Base-by-base conservation (phyloP, 2,888 invertebrate species). In the Drosophila affinis region DNA sequence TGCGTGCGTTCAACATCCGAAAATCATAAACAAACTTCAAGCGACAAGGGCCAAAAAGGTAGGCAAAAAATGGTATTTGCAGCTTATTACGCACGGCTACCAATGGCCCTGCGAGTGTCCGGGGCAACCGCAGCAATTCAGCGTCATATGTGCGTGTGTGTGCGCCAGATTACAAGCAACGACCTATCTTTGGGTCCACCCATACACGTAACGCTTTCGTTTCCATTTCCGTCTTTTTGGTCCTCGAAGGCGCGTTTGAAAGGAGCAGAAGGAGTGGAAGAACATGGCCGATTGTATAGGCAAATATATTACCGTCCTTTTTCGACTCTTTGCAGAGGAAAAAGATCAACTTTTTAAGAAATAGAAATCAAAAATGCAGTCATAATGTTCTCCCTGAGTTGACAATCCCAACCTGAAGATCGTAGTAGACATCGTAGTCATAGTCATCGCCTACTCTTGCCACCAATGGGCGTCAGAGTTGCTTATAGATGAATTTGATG, bases 11-110 rank as follows among this genome's bases (percentile, higher is more conserved):
- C 76, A 76, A 87, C 90, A 89, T 90, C 90, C 90, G 90, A 88
- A 89, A 82, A 86, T 85, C 90, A 90, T 90, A 90, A 90, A 90
- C 89, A 88, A 90, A 88, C 87, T 89, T 89, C 89, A 89, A 89
- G 84, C 87, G 87, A 88, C 81, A 81, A 14, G 67, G 64, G 34
- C 39, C 68, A 47, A 69, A 70, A 52, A 63, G 46, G 44, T 69
- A 45, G 55, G 29, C 74, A 62, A 69, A 72, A 70, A 72, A 48
- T 62, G 72, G 39, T 14, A 34, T 69, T 57, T 69, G 67, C 58
- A 85, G 88, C 82, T 86, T 82, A 81, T 79, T 87, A 87, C 81
- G 79, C 79, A 84, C 75, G 62, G 63, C 52, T 63, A 58, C 51
- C 46, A 39, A 54, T 64, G 59, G 62, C 44, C 48, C 59, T 29